Evolutionary conservation across 1,140 invertebrate species (phyloP).

Genomic region (Thaumetopoea pityocampa): DNA sequence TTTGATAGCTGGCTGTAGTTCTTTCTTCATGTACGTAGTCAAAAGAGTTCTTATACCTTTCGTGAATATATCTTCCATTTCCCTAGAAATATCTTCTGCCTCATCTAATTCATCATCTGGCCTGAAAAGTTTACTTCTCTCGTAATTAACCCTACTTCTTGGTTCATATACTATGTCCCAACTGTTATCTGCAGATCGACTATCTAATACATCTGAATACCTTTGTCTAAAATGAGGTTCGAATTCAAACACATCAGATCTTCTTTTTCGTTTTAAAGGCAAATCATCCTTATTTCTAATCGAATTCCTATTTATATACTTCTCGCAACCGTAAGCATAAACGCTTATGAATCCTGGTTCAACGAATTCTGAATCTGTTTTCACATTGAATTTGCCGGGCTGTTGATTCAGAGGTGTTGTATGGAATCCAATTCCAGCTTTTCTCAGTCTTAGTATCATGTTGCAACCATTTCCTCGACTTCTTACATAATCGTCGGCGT

Average conservation of each 20-base stretch:
- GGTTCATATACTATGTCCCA: conserved; percentile 59
- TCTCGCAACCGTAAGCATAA: conserved; percentile 87
- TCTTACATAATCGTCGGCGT: conserved; percentile 26
- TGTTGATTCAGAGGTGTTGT: conserved; percentile 71
- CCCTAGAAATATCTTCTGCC: conserved; percentile 80
- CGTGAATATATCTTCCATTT: conserved; percentile 90
- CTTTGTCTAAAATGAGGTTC: conserved; percentile 39
- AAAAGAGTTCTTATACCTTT: conserved; percentile 86
- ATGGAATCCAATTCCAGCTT: conserved; percentile 85
- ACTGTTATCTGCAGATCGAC: conserved; percentile 57
- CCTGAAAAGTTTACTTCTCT: conserved; percentile 65
- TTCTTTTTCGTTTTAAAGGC: conserved; percentile 50
- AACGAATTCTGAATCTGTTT: conserved; percentile 87
- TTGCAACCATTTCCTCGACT: conserved; percentile 78
- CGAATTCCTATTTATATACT: conserved; percentile 66
- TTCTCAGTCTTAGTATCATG: conserved; percentile 85
- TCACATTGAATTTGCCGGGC: conserved; percentile 82
- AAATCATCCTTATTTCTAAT: conserved; percentile 62
- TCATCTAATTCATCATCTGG: conserved; percentile 72
- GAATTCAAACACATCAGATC: conserved; percentile 61
- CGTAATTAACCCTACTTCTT: conserved; percentile 52
- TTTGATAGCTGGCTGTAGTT: conserved; percentile 88
- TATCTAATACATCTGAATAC: conserved; percentile 39
- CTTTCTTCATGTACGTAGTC: conserved; percentile 88
- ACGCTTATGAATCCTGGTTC: conserved; percentile 89